phyloP scores from a whole-genome alignment of 2,797 vertebrate genomes.

The Phaenicophaeus curvirostris region DNA sequence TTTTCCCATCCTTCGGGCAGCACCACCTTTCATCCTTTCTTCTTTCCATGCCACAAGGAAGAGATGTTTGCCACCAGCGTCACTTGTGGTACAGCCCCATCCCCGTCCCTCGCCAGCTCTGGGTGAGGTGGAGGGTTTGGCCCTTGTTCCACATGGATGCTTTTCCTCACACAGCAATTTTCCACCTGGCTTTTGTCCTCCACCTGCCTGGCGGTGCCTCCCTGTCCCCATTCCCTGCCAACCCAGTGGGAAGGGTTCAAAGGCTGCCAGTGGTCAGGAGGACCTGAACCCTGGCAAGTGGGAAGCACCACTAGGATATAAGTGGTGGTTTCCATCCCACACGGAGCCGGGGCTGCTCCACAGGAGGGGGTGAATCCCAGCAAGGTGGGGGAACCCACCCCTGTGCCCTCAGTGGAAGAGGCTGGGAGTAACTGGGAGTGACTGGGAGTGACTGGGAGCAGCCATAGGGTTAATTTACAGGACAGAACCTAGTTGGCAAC shows the following conservation, averaged over 20 bases:
- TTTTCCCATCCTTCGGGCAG: neutral
- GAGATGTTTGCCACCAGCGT: rapidly evolving
- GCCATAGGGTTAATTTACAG: too few relatives aligned
- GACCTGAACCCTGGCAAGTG: neutral
- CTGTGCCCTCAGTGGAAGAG: rapidly evolving
- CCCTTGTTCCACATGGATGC: rapidly evolving
- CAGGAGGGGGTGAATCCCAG: neutral
- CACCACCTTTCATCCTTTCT: neutral
- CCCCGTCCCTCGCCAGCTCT: rapidly evolving
- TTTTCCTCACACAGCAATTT: neutral
- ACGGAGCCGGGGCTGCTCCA: neutral
- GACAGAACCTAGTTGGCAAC: too few relatives aligned
- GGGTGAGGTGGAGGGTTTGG: neutral
- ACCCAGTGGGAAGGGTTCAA: rapidly evolving
- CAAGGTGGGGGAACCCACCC: too few relatives aligned
- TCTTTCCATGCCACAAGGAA: neutral
- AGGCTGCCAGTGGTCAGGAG: neutral
- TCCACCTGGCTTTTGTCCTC: neutral
- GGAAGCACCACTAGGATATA: rapidly evolving
- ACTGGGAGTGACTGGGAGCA: too few relatives aligned
- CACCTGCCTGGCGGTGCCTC: rapidly evolving
- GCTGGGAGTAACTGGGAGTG: too few relatives aligned
- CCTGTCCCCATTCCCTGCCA: neutral
- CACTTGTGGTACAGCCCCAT: rapidly evolving
- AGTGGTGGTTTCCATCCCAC: neutral